Conservation (phyloP, 2,888 invertebrate species). For the Lepidocyrtinus sp. region DNA sequence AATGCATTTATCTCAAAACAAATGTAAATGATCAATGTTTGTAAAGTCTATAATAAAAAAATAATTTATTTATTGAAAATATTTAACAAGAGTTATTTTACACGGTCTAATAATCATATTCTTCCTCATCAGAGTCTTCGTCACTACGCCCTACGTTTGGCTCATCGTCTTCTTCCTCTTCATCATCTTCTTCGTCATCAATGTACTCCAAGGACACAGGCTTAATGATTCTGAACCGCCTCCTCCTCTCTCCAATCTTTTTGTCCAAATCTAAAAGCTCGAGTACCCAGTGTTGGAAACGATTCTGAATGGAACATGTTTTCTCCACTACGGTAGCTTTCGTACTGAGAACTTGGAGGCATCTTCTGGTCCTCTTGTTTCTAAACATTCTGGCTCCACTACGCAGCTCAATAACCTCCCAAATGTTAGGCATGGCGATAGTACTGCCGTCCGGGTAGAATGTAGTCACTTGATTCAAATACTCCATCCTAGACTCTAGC, state of each 20-base stretch:
- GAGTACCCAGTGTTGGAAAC: constrained; percentile 62
- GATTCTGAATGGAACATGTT: constrained; percentile 59
- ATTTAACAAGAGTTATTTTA: too few species aligned
- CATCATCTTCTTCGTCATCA: neutral
- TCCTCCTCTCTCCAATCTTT: constrained; percentile 44
- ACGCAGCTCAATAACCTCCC: constrained; percentile 60
- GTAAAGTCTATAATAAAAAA: constrained; percentile 2
- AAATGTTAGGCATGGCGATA: constrained; percentile 59
- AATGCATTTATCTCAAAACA: neutral
- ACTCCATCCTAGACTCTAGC: constrained; percentile 58
- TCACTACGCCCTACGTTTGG: neutral
- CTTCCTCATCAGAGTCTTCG: neutral
- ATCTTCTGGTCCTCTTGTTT: constrained; percentile 60
- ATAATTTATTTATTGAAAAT: constrained; percentile 18
- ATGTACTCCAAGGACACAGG: neutral
- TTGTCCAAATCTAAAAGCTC: constrained; percentile 56
- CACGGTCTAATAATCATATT: constrained; percentile 2
- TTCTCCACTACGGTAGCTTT: constrained; percentile 49
- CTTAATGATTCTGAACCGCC: neutral
- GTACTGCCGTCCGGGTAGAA: constrained; percentile 63
- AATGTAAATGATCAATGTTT: constrained; percentile 6
- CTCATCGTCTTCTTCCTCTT: neutral
- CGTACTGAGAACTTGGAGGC: constrained; percentile 51
- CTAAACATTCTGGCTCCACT: constrained; percentile 47
- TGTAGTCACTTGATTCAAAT: constrained; percentile 61